Conservation (phyloP, 2,888 invertebrate species). For the Hyposoter didymator region DNA sequence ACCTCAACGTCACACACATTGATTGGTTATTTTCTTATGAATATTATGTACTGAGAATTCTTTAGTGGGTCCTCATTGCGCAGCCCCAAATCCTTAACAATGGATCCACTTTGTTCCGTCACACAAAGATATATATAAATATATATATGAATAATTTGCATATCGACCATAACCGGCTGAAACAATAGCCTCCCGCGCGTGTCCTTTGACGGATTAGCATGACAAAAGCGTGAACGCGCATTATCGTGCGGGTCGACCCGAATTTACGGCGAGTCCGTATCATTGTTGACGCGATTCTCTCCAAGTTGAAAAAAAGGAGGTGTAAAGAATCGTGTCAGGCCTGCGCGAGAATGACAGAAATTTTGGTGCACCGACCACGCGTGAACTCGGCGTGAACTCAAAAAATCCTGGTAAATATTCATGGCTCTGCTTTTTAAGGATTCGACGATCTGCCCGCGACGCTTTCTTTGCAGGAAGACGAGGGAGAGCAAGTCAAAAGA, state of each 20-base stretch:
- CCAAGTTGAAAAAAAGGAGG: conserved; percentile 40
- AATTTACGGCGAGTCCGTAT: conserved; percentile 40
- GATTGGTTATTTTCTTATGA: not conserved
- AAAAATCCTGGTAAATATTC: conserved; percentile 56
- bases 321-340: conserved; percentile 23
- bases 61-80: conserved; percentile 19
- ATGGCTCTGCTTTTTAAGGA: conserved; percentile 20
- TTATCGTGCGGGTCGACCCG: conserved; percentile 59
- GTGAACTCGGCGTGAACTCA: not conserved
- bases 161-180: conserved; percentile 36
- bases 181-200: conserved; percentile 55
- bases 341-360: not conserved
- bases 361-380: conserved; percentile 49
- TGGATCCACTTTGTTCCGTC: conserved; percentile 35
- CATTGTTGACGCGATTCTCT: conserved; percentile 41
- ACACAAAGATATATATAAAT: conserved; percentile 19
- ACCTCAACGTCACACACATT: not conserved
- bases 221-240: conserved; percentile 56
- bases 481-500: not conserved
- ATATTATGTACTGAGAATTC: conserved; percentile 10
- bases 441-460: conserved; percentile 29
- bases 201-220: conserved; percentile 51
- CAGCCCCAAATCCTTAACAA: conserved; percentile 48
- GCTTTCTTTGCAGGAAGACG: not conserved
- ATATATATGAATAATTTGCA: not conserved